Percentiles rank a stretch among this genome's conserved stretches.
These are phyloP conservation scores for Myopa testacea DNA, from an alignment of 2,888 invertebrate genomes.

Conservation along the genomic window DNA sequence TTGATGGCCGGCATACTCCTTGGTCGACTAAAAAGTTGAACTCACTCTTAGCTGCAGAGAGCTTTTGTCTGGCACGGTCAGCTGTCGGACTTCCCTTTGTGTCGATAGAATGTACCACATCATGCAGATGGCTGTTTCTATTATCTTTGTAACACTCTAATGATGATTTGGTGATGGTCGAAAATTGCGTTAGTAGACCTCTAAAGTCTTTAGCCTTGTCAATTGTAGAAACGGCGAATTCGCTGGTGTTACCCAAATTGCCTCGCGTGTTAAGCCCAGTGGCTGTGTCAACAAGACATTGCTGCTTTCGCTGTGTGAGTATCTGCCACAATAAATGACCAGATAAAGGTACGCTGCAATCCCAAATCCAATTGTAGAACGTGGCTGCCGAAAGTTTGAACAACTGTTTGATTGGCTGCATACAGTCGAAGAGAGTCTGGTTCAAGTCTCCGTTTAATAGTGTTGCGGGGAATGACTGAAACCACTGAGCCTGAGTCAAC, in stretches of 20 bases:
- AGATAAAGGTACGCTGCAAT: too few relatives aligned
- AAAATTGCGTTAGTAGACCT: constrained; percentile 30
- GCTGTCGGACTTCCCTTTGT: neutral
- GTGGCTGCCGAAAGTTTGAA: too few relatives aligned
- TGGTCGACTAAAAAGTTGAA: neutral
- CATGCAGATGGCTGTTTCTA: neutral
- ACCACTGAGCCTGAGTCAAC: constrained; percentile 48
- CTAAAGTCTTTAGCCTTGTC: constrained; percentile 22
- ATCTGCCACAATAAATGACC: too few relatives aligned
- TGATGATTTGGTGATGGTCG: neutral
- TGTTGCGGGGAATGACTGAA: constrained; percentile 41
- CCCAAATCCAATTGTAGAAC: too few relatives aligned
- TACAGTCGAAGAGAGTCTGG: too few relatives aligned
- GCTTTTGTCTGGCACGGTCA: neutral
- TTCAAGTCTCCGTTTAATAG: too few relatives aligned
- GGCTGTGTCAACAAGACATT: constrained; percentile 35
- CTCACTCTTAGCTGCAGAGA: constrained; percentile 13
- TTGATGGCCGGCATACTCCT: neutral
- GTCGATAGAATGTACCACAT: neutral
- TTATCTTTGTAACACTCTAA: constrained; percentile 18
- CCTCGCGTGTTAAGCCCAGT: constrained; percentile 25
- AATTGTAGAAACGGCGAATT: constrained; percentile 38
- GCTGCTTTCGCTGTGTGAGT: constrained; percentile 6
- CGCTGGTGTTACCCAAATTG: constrained; percentile 24
- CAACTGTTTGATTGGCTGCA: too few relatives aligned